Evolutionary conservation across 2,888 invertebrate species (phyloP).

Genomic region (Electrophaes corylata): DNA sequence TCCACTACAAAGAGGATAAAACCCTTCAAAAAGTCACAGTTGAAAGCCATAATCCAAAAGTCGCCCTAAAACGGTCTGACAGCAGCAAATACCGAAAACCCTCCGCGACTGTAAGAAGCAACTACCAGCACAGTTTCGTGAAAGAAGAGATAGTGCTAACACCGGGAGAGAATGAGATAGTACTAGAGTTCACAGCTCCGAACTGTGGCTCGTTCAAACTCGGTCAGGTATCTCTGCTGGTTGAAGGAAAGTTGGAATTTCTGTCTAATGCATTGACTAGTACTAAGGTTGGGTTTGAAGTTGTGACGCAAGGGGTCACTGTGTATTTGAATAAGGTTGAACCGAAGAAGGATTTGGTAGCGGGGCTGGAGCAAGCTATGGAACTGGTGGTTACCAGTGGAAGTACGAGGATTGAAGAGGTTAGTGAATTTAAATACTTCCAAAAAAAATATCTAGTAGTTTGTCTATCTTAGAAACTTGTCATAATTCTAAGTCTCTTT

Average conservation of each 20-base stretch:
- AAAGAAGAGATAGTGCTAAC: conserved; percentile 78
- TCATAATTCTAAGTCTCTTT: too few relatives aligned
- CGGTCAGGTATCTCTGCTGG: conserved; percentile 87
- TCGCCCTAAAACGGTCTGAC: conserved; percentile 87
- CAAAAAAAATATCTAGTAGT: too few relatives aligned
- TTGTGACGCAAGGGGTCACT: conserved; percentile 79
- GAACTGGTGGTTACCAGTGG: conserved; percentile 90
- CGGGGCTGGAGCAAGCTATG: conserved; percentile 92
- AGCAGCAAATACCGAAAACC: conserved; percentile 89
- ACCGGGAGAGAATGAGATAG: conserved; percentile 87
- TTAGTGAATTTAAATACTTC: conserved; percentile 52
- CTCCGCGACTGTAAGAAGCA: conserved; percentile 86
- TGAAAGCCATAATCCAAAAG: conserved; percentile 87
- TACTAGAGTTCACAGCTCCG: conserved; percentile 84
- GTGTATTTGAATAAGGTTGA: conserved; percentile 79
- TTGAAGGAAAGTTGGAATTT: conserved; percentile 88
- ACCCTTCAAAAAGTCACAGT: conserved; percentile 90
- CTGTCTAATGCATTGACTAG: conserved; percentile 86
- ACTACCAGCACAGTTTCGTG: conserved; percentile 85
- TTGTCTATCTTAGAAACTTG: too few relatives aligned
- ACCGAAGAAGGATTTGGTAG: conserved; percentile 89
- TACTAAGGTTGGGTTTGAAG: conserved; percentile 81
- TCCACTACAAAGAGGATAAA: conserved; percentile 93
- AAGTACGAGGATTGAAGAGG: conserved; percentile 88
- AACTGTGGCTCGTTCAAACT: conserved; percentile 89